Percentiles rank a stretch among this genome's conserved stretches.
phyloP scores from a whole-genome alignment of 2,888 invertebrate species.

The Polylopha cassiicola region DNA sequence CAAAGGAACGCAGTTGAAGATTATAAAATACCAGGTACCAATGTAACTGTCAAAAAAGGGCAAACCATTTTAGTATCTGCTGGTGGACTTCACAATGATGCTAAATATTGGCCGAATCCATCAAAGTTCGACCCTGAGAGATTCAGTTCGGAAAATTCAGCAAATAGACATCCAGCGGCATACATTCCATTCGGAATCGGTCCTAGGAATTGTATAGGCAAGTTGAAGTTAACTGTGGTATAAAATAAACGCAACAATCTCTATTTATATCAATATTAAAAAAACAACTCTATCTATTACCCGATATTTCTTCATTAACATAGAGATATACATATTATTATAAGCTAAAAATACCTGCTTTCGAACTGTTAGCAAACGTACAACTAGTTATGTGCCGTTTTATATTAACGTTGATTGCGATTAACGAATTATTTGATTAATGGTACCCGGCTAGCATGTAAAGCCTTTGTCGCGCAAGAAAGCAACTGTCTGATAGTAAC shows the following conservation, averaged over 20 bases:
- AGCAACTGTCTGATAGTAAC: too few relatives aligned
- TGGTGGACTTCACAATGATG: constrained; percentile 57
- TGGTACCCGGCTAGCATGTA: too few relatives aligned
- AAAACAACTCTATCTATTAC: not conserved
- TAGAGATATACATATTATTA: too few relatives aligned
- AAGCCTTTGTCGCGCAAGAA: too few relatives aligned
- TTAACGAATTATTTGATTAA: too few relatives aligned
- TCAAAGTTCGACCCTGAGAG: constrained; percentile 64
- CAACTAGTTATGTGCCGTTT: too few relatives aligned
- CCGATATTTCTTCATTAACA: too few relatives aligned
- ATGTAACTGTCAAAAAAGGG: constrained; percentile 47
- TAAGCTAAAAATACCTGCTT: constrained; percentile 6
- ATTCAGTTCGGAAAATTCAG: constrained; percentile 47
- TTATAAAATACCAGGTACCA: constrained; percentile 50
- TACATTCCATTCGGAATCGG: constrained; percentile 61
- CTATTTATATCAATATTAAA: not conserved
- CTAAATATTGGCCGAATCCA: constrained; percentile 56
- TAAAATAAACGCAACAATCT: not conserved
- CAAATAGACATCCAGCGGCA: constrained; percentile 43
- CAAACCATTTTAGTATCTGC: constrained; percentile 42
- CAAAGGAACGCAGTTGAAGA: constrained; percentile 43
- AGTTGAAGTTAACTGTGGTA: constrained; percentile 24
- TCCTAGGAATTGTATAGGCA: constrained; percentile 61
- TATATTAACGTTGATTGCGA: too few relatives aligned
- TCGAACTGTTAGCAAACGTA: too few relatives aligned